Percentiles rank a stretch among this genome's conserved stretches.
phyloP scores from a whole-genome alignment of 2,797 vertebrate genomes.

The Sebastes oblongus region DNA sequence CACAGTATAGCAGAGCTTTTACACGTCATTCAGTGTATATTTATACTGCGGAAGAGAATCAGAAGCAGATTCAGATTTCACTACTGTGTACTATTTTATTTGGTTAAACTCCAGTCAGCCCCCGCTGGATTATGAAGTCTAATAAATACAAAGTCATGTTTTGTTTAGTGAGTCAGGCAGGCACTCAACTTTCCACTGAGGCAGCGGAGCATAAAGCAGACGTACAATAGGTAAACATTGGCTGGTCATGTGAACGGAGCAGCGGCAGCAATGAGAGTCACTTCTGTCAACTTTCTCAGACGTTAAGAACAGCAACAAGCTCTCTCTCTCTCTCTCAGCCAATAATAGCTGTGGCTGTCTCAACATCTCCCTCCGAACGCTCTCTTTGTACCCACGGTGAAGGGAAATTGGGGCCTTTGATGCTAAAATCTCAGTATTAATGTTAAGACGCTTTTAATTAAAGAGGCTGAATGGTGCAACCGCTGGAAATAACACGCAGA shows the following conservation, averaged over 20 bases:
- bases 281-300: slow-evolving; percentile 67
- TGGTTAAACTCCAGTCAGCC: slow-evolving; percentile 58
- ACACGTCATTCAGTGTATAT: slow-evolving; percentile 34
- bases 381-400: slow-evolving; percentile 5
- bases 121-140: slow-evolving; percentile 58
- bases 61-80: slow-evolving; percentile 51
- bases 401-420: neutral
- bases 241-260: slow-evolving; percentile 63
- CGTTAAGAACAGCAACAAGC: slow-evolving; percentile 38
- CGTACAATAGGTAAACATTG: slow-evolving; percentile 68
- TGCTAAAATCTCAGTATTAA: neutral
- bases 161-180: slow-evolving; percentile 70
- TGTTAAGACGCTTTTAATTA: neutral
- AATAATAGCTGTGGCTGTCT: slow-evolving; percentile 27
- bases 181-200: slow-evolving; percentile 73
- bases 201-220: slow-evolving; percentile 59
- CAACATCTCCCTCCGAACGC: slow-evolving; percentile 3
- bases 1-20: slow-evolving; percentile 9
- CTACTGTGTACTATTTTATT: slow-evolving; percentile 67
- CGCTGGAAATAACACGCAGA: neutral
- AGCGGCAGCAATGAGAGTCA: slow-evolving; percentile 47
- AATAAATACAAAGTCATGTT: slow-evolving; percentile 73
- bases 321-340: slow-evolving; percentile 3
- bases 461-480: neutral
- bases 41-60: slow-evolving; percentile 51